Percentiles rank a stretch among this genome's conserved stretches.
phyloP scores from a whole-genome alignment of 1,140 invertebrate species.

The Lethocerus indicus region DNA sequence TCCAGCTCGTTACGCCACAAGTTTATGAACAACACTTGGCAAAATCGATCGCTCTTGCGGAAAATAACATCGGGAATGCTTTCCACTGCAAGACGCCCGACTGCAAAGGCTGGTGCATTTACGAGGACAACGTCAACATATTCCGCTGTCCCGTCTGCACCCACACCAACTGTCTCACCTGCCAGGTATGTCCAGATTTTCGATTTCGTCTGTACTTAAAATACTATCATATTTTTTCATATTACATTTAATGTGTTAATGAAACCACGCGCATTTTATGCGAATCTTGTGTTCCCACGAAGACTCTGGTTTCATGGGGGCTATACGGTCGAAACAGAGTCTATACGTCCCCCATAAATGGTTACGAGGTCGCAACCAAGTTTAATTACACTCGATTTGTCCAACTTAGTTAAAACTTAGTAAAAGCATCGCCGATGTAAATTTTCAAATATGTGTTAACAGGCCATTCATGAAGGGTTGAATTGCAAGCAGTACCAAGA shows the following conservation, averaged over 20 bases:
- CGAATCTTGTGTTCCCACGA: not conserved
- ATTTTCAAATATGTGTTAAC: no score
- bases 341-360: no score
- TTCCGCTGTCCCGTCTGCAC: constrained; percentile 76
- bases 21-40: constrained; percentile 66
- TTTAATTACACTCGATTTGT: no score
- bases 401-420: no score
- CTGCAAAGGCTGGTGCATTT: constrained; percentile 79
- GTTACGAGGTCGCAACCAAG: no score
- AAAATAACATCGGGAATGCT: constrained; percentile 61
- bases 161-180: constrained; percentile 70
- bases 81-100: constrained; percentile 85
- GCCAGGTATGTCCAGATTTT: constrained; percentile 41
- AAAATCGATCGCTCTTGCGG: constrained; percentile 63
- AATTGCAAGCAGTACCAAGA: constrained; percentile 78
- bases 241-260: not conserved
- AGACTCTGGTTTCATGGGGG: not conserved
- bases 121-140: constrained; percentile 71
- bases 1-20: constrained; percentile 44
- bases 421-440: no score
- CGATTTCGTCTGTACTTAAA: not conserved
- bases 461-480: constrained; percentile 67
- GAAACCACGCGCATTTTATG: not conserved
- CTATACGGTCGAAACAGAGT: not conserved
- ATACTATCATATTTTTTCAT: not conserved